phyloP scores from a whole-genome alignment of 2,113 vertebrate species.

The Benitochromis conjunctus region DNA sequence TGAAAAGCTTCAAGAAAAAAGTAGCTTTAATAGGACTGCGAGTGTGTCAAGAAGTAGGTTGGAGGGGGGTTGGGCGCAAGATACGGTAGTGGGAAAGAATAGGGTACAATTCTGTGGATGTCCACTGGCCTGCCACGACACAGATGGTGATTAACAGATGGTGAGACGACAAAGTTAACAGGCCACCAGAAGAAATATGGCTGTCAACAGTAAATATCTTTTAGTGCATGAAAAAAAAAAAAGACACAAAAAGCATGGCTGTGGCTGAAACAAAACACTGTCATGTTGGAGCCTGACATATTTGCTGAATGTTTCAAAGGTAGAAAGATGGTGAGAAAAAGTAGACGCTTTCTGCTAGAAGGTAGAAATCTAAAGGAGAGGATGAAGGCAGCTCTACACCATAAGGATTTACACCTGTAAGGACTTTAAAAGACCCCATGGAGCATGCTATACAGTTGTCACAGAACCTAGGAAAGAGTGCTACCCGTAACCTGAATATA shows the following conservation, averaged over 20 bases:
- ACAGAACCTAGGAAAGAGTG: neutral
- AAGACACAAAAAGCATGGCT: slow-evolving; percentile 20
- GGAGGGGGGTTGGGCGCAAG: slow-evolving; percentile 18
- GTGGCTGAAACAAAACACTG: slow-evolving; percentile 5
- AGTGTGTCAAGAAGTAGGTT: slow-evolving; percentile 13
- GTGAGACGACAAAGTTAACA: slow-evolving; percentile 41
- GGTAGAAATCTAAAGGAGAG: neutral
- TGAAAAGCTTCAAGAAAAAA: slow-evolving; percentile 42
- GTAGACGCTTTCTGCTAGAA: neutral
- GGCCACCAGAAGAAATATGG: slow-evolving; percentile 19
- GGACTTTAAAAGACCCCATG: neutral
- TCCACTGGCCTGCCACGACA: slow-evolving; percentile 18
- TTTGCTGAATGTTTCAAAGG: slow-evolving; percentile 10
- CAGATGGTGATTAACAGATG: slow-evolving; percentile 58
- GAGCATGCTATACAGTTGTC: neutral
- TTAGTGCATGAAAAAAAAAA: slow-evolving; percentile 3
- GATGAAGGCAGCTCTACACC: neutral
- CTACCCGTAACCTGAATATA: neutral
- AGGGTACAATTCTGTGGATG: slow-evolving; percentile 35
- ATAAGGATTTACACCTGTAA: neutral
- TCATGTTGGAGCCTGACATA: neutral
- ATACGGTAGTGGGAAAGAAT: slow-evolving; percentile 12
- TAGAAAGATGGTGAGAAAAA: neutral
- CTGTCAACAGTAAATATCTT: slow-evolving; percentile 27
- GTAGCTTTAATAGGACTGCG: slow-evolving; percentile 41